Conservation (phyloP, 1,140 invertebrate genomes). For the Brachionus rotundiformis region DNA sequence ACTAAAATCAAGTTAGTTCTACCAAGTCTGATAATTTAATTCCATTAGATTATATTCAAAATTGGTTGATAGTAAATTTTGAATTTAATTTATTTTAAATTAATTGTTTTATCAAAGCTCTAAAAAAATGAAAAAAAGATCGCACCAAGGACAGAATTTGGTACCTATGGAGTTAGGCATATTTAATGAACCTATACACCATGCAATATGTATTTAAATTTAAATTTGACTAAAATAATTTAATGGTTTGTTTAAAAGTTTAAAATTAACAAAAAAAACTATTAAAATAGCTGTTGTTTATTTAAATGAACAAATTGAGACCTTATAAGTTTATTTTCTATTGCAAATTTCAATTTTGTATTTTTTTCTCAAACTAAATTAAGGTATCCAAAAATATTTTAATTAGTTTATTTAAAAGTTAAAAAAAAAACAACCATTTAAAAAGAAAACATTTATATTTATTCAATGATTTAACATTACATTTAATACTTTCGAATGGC, state of each 20-base stretch:
- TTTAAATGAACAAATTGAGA: not conserved
- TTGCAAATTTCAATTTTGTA: not conserved
- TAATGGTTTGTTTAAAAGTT: not conserved
- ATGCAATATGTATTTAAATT: not conserved
- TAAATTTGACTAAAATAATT: no score
- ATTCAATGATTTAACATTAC: conserved; percentile 7
- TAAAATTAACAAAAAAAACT: not conserved
- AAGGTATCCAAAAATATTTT: conserved; percentile 1
- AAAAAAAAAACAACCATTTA: not conserved
- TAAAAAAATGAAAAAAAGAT: not conserved
- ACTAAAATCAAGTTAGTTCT: not conserved
- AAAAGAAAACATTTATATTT: not conserved
- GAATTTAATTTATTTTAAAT: no score
- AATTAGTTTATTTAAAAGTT: conserved; percentile 19
- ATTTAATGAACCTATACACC: not conserved
- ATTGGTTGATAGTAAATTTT: no score
- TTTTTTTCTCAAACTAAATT: no score
- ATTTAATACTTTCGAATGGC: conserved; percentile 2
- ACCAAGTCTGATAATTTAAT: not conserved
- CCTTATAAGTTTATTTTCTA: not conserved
- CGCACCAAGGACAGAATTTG: conserved; percentile 2
- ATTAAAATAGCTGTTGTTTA: not conserved
- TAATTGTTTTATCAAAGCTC: no score
- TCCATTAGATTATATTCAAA: not conserved
- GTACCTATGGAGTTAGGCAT: not conserved